Evolutionary conservation across 2,113 vertebrate genomes (phyloP), one percentile per base, ranked within the genome.

Genomic region (Solea senegalensis): DNA sequence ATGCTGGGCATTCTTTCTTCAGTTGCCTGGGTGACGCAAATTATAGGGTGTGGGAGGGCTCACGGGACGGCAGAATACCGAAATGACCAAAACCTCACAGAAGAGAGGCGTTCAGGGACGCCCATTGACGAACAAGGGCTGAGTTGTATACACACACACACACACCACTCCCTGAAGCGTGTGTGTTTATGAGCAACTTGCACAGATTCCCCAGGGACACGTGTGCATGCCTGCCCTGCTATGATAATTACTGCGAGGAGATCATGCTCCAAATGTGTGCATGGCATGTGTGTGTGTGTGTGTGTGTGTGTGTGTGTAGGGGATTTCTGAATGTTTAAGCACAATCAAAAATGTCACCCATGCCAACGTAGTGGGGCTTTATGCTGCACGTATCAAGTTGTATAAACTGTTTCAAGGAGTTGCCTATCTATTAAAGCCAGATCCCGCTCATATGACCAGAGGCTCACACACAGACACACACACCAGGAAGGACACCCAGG

Each of bases 1-100:
- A 90, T 75, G 82, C 87, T 87, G 74, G 83, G 86, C 84, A 91
- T 90, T 92, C 88, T 89, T 91, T 82, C 80, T 80, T 65, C 3
- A 11, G 91, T 93, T 92, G 86, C 88, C 91, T 43, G 51, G 88
- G 90, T 82, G 82, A 91, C 84, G 78, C 67, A 78, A 83, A 91
- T 92, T 89, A 91, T 69, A 78, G 82, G 82, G 89, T 84, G 81
- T 91, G 80, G 87, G 85, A 85, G 84, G 71, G 76, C 87, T 88
- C 81, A 76, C 53, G 74, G 89, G 88, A 88, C 48, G 51, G 78
- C 65, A 86, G 82, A 75, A 91, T 90, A 87, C 87, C 56, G 46
- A 78, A 86, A 88, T 51, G 71, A 81, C 81, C 86, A 77, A 85
- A 89, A 82, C 81, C 69, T 85, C 76, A 45, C 69, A 83, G 77